phyloP scores from a whole-genome alignment of 2,113 vertebrate genomes.

The Gobiocypris rarus region DNA sequence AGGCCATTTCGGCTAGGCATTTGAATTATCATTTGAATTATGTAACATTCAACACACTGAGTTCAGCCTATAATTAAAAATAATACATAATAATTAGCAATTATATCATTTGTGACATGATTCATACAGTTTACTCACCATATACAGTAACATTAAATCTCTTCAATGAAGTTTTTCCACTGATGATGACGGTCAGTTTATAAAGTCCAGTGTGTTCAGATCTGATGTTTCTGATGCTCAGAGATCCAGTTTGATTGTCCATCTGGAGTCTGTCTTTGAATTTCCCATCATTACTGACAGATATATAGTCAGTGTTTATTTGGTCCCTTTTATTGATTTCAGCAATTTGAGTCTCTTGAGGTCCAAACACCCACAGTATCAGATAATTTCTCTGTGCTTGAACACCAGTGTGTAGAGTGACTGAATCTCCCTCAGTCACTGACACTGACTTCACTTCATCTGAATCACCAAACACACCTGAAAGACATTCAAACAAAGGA shows the following conservation, averaged over 20 bases:
- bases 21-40: not conserved
- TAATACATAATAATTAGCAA: not conserved
- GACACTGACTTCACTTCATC: too few relatives aligned
- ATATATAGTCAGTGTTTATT: too few relatives aligned
- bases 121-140: not conserved
- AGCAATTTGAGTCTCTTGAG: too few relatives aligned
- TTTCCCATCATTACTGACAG: not conserved
- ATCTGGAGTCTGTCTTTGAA: not conserved
- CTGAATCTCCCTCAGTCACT: too few relatives aligned
- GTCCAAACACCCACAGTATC: too few relatives aligned
- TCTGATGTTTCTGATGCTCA: not conserved
- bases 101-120: too few relatives aligned
- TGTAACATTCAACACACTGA: not conserved
- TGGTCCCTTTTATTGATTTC: too few relatives aligned
- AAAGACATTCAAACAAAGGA: too few relatives aligned
- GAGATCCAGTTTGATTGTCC: not conserved
- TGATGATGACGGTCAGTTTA: not conserved
- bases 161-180: not conserved
- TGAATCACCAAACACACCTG: too few relatives aligned
- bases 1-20: too few relatives aligned
- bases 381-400: too few relatives aligned
- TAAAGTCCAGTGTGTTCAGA: constrained; percentile 16
- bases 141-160: not conserved
- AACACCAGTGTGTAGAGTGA: too few relatives aligned
- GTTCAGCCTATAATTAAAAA: not conserved